These are phyloP conservation scores for Microctenopoma lineatum DNA, from an alignment of 2,797 vertebrate genomes.

Conservation along the genomic window DNA sequence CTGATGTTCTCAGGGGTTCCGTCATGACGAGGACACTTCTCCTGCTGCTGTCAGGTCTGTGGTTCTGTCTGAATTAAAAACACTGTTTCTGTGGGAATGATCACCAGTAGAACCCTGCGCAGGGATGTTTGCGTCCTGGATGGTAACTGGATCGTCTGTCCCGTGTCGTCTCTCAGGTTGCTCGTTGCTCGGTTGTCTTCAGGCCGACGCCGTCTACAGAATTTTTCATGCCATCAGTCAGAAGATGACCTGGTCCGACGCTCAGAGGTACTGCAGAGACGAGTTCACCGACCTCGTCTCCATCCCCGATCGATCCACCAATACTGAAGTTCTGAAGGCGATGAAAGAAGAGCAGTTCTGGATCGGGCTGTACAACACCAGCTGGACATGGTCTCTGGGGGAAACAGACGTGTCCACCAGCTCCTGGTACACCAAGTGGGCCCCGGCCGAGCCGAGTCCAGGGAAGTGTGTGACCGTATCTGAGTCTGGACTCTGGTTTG, in stretches of 20 bases:
- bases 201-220: accelerated
- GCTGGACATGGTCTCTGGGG: slow-evolving; percentile 22
- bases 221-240: background rate
- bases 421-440: background rate
- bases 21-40: slow-evolving; percentile 1
- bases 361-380: slow-evolving; percentile 28
- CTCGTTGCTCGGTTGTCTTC: background rate
- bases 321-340: background rate
- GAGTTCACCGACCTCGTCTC: slow-evolving; percentile 27
- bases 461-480: background rate
- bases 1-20: background rate
- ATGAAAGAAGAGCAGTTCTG: accelerated
- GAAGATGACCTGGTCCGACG: background rate
- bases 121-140: too few species aligned
- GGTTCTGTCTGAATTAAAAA: background rate
- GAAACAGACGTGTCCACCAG: accelerated
- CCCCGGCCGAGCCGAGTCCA: accelerated
- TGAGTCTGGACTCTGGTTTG: accelerated
- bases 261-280: slow-evolving; percentile 36
- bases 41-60: slow-evolving; percentile 40
- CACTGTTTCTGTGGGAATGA: too few species aligned
- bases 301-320: background rate
- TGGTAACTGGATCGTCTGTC: too few species aligned
- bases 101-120: too few species aligned
- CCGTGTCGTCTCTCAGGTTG: slow-evolving; percentile 21